phyloP scores from a whole-genome alignment of 2,113 vertebrate species.

The Oostethus manadensis region DNA sequence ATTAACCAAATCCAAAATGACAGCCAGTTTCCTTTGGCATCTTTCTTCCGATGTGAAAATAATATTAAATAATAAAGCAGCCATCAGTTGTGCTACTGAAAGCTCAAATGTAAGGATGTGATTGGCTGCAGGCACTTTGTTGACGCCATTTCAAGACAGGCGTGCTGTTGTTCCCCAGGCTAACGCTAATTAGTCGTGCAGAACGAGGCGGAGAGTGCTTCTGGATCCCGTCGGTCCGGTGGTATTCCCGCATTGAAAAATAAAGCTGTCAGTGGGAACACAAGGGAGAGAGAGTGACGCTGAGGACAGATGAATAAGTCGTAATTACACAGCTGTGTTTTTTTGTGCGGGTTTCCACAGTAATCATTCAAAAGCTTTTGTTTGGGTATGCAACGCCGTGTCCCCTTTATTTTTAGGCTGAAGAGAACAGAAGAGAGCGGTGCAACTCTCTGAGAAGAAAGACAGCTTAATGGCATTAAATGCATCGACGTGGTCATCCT shows the following conservation, averaged over 20 bases:
- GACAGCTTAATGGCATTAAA: background rate
- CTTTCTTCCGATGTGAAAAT: conserved; percentile 28
- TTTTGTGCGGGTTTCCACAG: conserved; percentile 10
- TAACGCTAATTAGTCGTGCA: conserved; percentile 47
- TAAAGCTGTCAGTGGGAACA: conserved; percentile 46
- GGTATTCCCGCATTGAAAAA: conserved; percentile 16
- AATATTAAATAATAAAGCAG: conserved; percentile 5
- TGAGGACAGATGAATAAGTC: conserved; percentile 25
- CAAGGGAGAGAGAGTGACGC: conserved; percentile 31
- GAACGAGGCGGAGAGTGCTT: conserved; percentile 12
- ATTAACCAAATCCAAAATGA: conserved; percentile 43
- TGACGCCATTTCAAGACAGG: conserved; percentile 28
- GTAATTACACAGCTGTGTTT: conserved; percentile 46
- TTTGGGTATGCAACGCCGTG: background rate
- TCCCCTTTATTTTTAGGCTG: background rate
- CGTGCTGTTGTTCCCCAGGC: conserved; percentile 21
- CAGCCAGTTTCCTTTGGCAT: conserved; percentile 26
- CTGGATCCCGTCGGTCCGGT: conserved; percentile 21
- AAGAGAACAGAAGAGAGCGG: background rate
- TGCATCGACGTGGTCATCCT: background rate
- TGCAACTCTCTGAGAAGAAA: conserved; percentile 10
- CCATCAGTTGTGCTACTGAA: conserved; percentile 44
- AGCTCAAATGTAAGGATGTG: conserved; percentile 21
- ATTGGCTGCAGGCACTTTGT: conserved; percentile 41
- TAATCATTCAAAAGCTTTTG: conserved; percentile 25